phyloP scores from a whole-genome alignment of 2,797 vertebrate genomes.

The Catamblyrhynchus diadema region DNA sequence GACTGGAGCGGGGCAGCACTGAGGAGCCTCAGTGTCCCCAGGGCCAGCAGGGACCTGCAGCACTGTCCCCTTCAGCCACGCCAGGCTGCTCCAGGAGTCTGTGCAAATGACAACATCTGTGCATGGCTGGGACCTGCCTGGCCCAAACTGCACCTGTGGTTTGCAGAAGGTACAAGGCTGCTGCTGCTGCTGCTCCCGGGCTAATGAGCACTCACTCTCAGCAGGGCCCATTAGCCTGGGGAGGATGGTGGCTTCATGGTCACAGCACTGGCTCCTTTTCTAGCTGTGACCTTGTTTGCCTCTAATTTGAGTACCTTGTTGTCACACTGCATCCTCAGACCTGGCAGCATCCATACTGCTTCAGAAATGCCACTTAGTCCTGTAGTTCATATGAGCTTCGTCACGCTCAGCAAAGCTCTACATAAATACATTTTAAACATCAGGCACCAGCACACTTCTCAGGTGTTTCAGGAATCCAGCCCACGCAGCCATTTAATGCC shows the following conservation, averaged over 20 bases:
- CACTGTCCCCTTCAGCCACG: background rate
- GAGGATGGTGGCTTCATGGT: background rate
- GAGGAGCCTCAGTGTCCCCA: background rate
- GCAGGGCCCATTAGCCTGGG: background rate
- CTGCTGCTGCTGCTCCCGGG: background rate
- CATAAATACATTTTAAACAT: background rate
- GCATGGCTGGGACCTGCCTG: background rate
- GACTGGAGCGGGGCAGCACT: background rate
- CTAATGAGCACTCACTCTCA: background rate
- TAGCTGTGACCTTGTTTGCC: constrained; percentile 6
- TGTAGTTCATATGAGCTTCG: background rate
- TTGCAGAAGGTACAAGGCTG: background rate
- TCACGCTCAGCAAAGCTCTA: background rate
- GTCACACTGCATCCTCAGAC: background rate
- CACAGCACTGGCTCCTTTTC: background rate
- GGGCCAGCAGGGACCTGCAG: fast-evolving
- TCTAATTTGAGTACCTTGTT: background rate
- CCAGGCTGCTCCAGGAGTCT: background rate
- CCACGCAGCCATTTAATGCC: background rate
- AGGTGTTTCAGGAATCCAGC: constrained; percentile 20
- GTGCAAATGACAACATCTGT: background rate
- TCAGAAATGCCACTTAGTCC: background rate
- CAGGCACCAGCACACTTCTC: background rate
- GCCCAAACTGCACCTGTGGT: background rate
- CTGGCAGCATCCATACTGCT: background rate